Evolutionary conservation across 1,140 invertebrate genomes (phyloP).

Genomic region (Drosophila rufa): DNA sequence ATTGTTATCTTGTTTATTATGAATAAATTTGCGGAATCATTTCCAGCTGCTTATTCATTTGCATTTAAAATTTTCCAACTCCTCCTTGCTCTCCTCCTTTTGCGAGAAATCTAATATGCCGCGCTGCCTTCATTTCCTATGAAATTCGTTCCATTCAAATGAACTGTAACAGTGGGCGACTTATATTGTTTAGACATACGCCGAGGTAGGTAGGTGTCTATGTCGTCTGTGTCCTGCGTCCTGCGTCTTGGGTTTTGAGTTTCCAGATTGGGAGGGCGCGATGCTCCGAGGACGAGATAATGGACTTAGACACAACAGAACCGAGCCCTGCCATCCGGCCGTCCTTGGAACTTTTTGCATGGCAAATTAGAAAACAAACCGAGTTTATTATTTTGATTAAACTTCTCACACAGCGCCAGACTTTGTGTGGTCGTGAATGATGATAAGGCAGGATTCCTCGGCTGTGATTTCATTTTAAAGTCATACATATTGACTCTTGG

Average conservation of each 20-base stretch:
- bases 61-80: slow-evolving; percentile 62
- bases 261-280: slow-evolving; percentile 4
- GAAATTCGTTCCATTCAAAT: slow-evolving; percentile 44
- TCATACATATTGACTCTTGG: slow-evolving; percentile 13
- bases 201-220: slow-evolving; percentile 23
- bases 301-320: slow-evolving; percentile 48
- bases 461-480: slow-evolving; percentile 27
- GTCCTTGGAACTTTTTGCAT: slow-evolving; percentile 56
- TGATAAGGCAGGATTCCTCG: slow-evolving; percentile 33
- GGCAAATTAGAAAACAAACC: slow-evolving; percentile 65
- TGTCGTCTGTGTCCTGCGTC: background rate
- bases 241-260: background rate
- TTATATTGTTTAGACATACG: slow-evolving; percentile 46
- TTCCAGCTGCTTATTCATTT: slow-evolving; percentile 53
- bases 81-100: background rate
- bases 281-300: slow-evolving; percentile 42
- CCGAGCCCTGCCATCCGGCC: background rate
- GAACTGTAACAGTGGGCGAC: slow-evolving; percentile 46
- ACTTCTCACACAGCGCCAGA: slow-evolving; percentile 46
- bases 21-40: slow-evolving; percentile 54
- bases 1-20: slow-evolving; percentile 70
- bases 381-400: slow-evolving; percentile 65
- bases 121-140: slow-evolving; percentile 33
- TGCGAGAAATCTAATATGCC: slow-evolving; percentile 42
- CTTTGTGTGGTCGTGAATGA: slow-evolving; percentile 50